A percentile compares a stretch with the other conserved stretches of the same genome.
phyloP scores from a whole-genome alignment of 2,797 vertebrate species.

The Notamacropus eugenii region DNA sequence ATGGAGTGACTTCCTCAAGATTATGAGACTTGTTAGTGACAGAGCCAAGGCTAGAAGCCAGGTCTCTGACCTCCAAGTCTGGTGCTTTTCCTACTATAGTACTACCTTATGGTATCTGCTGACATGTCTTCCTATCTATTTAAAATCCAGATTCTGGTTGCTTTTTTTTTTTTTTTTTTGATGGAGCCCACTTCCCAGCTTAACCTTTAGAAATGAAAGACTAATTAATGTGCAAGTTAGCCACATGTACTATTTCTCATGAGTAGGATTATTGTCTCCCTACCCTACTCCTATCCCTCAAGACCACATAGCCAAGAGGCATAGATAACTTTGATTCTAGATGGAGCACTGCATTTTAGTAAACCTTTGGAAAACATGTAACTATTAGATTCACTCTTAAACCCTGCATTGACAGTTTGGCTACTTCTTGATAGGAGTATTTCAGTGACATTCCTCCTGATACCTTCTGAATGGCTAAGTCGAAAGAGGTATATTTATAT shows the following conservation, averaged over 20 bases:
- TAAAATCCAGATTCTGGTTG: background rate
- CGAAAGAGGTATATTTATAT: background rate
- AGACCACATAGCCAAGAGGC: too few species aligned
- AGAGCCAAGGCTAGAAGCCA: constrained; percentile 11
- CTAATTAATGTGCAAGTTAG: too few species aligned
- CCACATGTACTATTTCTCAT: too few species aligned
- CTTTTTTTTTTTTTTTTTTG: background rate
- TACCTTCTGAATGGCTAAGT: constrained; percentile 14
- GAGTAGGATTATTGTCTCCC: too few species aligned
- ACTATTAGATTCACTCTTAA: background rate
- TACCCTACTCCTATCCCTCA: too few species aligned
- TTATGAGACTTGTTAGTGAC: constrained; percentile 70
- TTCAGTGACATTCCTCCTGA: background rate
- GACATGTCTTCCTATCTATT: background rate
- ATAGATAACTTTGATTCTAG: background rate
- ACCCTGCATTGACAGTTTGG: background rate
- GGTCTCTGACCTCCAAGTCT: constrained; percentile 50
- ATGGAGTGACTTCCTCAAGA: constrained; percentile 3
- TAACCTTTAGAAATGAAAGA: too few species aligned
- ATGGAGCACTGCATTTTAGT: background rate
- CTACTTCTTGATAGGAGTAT: constrained; percentile 7
- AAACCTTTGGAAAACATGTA: background rate
- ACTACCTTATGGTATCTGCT: background rate
- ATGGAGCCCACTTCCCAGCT: background rate
- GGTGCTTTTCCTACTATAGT: constrained; percentile 55